A percentile compares a stretch with the other conserved stretches of the same genome.
Conservation (phyloP, 2,888 invertebrate genomes). For the Tetanocera ferruginea region DNA sequence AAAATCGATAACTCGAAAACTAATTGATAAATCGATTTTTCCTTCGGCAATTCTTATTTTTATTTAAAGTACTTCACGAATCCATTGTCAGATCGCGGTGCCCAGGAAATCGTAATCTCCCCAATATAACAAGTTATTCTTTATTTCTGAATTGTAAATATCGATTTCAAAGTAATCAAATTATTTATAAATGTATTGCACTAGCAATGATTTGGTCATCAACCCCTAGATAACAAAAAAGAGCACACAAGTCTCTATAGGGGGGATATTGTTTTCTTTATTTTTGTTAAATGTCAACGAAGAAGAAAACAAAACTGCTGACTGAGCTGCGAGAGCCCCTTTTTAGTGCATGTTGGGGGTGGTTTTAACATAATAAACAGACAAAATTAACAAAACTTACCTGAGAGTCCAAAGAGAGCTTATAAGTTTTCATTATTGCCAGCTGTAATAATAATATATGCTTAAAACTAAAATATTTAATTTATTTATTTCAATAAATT, state of each 20-base stretch:
- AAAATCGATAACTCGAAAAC: too few species aligned
- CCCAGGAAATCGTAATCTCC: too few species aligned
- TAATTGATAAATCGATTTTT: too few species aligned
- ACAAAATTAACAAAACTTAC: background rate
- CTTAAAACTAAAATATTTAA: too few species aligned
- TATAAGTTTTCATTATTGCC: background rate
- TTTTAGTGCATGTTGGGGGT: slow-evolving; percentile 26
- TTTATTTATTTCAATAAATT: too few species aligned
- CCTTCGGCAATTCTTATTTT: too few species aligned
- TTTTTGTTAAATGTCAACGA: slow-evolving; percentile 17
- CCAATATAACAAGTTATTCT: too few species aligned
- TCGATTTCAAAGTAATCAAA: background rate
- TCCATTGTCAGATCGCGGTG: too few species aligned
- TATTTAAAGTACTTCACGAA: too few species aligned
- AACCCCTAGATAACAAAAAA: slow-evolving; percentile 13
- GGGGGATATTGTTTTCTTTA: slow-evolving; percentile 2
- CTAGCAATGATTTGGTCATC: slow-evolving; percentile 25
- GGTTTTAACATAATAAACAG: background rate
- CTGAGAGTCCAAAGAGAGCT: background rate
- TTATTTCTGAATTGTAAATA: too few species aligned
- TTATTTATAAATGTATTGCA: background rate
- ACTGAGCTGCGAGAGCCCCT: slow-evolving; percentile 26
- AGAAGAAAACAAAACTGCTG: slow-evolving; percentile 39
- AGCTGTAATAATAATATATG: background rate
- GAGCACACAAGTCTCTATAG: background rate